Conservation (phyloP, 2,797 vertebrate genomes). For the Rhodeus uyekii region DNA sequence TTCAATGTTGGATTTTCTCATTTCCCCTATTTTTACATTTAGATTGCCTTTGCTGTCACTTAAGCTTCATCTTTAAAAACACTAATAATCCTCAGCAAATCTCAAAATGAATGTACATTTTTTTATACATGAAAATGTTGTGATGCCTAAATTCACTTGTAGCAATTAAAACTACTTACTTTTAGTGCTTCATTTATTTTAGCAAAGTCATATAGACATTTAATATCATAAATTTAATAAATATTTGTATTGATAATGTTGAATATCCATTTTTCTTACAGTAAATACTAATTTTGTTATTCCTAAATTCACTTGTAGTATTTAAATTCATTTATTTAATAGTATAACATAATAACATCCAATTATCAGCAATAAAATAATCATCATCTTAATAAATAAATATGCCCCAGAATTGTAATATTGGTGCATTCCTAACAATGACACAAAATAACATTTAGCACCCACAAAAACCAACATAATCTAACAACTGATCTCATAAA, state of each 20-base stretch:
- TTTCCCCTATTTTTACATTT: not conserved
- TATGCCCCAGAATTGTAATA: not conserved
- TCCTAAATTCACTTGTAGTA: not conserved
- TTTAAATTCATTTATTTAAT: not conserved
- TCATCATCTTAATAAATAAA: not conserved
- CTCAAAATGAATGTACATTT: not conserved
- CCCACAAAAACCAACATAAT: not conserved
- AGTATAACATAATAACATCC: not conserved
- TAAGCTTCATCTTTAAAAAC: not conserved
- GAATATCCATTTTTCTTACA: not conserved
- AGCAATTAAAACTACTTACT: not conserved
- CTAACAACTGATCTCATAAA: not conserved
- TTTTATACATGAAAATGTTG: not conserved
- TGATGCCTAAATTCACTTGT: not conserved
- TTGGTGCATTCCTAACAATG: not conserved
- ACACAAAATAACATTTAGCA: not conserved
- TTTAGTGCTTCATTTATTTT: not conserved
- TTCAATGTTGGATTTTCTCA: not conserved
- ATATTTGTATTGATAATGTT: not conserved
- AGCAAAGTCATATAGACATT: not conserved
- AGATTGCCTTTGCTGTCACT: not conserved
- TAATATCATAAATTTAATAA: not conserved
- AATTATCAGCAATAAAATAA: not conserved
- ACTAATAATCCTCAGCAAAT: not conserved
- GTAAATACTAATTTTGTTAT: not conserved